These are phyloP conservation scores for Shargacucullia verbasci DNA, from an alignment of 2,888 invertebrate species.

Conservation along the genomic window DNA sequence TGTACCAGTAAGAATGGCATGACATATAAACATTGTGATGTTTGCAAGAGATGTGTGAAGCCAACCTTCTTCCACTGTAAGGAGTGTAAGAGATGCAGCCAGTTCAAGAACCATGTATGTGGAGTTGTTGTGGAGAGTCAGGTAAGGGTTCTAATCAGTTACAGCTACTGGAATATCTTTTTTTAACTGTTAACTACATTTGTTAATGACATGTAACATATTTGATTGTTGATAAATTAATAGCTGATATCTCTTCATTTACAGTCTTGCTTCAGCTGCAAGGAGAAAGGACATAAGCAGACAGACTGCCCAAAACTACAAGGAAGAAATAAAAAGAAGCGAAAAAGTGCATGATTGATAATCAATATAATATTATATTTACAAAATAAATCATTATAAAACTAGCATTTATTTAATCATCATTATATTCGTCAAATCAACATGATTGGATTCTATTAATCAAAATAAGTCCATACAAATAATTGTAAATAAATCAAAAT, in stretches of 20 bases:
- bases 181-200: too few relatives aligned
- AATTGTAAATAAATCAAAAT: constrained; percentile 54
- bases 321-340: constrained; percentile 72
- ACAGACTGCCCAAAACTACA: constrained; percentile 83
- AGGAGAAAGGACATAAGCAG: constrained; percentile 88
- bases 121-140: constrained; percentile 77
- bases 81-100: constrained; percentile 91
- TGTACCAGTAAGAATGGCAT: constrained; percentile 89
- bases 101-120: constrained; percentile 77
- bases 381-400: constrained; percentile 64
- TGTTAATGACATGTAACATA: too few relatives aligned
- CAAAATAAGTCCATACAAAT: constrained; percentile 52
- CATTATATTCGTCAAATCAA: constrained; percentile 57
- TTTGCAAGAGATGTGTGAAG: constrained; percentile 95
- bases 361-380: constrained; percentile 60
- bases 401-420: constrained; percentile 58
- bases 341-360: constrained; percentile 67
- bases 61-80: constrained; percentile 94
- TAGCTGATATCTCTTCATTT: constrained; percentile 53
- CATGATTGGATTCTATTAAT: constrained; percentile 61
- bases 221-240: too few relatives aligned
- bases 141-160: constrained; percentile 60
- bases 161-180: too few relatives aligned
- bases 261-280: constrained; percentile 90
- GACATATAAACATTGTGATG: constrained; percentile 93